Conservation (phyloP, 2,888 invertebrate genomes). For the Drosophila pseudotalamancana region DNA sequence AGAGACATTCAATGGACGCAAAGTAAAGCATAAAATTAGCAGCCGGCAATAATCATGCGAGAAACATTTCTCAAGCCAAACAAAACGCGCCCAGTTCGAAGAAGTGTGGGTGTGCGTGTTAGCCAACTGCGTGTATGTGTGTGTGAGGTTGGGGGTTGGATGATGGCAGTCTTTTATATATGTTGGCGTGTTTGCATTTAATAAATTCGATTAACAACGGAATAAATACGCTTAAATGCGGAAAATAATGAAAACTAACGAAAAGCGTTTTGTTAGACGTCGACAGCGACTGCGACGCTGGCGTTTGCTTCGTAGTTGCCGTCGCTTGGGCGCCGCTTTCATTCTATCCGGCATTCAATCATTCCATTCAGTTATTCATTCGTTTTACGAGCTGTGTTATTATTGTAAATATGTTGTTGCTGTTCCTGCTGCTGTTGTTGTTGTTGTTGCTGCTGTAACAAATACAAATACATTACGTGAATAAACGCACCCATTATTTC, state of each 20-base stretch:
- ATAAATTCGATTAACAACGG: conserved; percentile 82
- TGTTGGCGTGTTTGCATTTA: conserved; percentile 82
- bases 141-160: conserved; percentile 23
- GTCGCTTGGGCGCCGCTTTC: conserved; percentile 69
- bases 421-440: conserved; percentile 47
- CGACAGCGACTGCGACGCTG: conserved; percentile 18
- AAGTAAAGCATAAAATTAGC: conserved; percentile 71
- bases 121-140: conserved; percentile 17
- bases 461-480: conserved; percentile 81
- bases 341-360: conserved; percentile 77
- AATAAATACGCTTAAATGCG: conserved; percentile 82
- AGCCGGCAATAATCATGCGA: conserved; percentile 71
- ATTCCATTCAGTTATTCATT: conserved; percentile 77
- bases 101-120: conserved; percentile 61
- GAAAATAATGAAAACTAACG: conserved; percentile 81
- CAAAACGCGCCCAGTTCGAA: conserved; percentile 67
- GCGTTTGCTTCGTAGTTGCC: conserved; percentile 6
- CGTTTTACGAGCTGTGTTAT: conserved; percentile 79
- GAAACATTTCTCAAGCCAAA: conserved; percentile 72
- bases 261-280: conserved; percentile 77
- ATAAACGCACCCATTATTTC: conserved; percentile 82
- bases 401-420: conserved; percentile 73
- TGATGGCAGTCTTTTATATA: conserved; percentile 29
- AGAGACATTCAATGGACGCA: conserved; percentile 60
- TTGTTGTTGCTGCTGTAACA: conserved; percentile 66